These are phyloP conservation scores for Drosophila navojoa DNA, from an alignment of 1,140 invertebrate genomes.

Conservation along the genomic window DNA sequence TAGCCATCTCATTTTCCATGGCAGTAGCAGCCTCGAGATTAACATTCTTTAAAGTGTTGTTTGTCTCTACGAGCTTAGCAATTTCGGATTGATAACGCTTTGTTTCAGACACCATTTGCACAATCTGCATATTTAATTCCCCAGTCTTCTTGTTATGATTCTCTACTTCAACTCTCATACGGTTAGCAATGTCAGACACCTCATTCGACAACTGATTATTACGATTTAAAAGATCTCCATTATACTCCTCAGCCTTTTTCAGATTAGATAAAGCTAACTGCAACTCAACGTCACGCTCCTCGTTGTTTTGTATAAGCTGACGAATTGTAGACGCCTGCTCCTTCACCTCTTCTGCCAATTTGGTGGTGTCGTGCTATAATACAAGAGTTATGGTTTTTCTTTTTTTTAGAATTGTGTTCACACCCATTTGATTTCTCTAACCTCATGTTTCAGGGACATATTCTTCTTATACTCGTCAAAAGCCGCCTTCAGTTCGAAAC, in stretches of 20 bases:
- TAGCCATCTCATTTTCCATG: not conserved
- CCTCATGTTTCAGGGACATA: not conserved
- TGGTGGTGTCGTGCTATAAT: no score
- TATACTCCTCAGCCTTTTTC: not conserved
- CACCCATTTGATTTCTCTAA: not conserved
- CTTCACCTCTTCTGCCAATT: not conserved
- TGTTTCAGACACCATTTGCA: not conserved
- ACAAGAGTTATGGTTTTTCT: not conserved
- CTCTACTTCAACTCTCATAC: not conserved
- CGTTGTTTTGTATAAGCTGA: not conserved
- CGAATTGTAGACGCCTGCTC: not conserved
- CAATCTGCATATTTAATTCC: not conserved
- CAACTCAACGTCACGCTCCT: not conserved
- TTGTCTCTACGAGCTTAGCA: not conserved
- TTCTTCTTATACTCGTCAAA: not conserved
- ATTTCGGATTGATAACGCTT: not conserved
- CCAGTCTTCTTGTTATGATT: not conserved
- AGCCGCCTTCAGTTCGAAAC: not conserved
- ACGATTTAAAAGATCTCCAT: no score
- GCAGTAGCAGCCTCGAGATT: not conserved
- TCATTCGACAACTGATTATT: slow-evolving; percentile 1
- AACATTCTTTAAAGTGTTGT: not conserved
- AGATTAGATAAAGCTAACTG: not conserved
- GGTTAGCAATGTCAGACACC: not conserved
- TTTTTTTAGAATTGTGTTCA: not conserved